Conservation (phyloP, 2,113 vertebrate species). For the Eurypyga helias region DNA sequence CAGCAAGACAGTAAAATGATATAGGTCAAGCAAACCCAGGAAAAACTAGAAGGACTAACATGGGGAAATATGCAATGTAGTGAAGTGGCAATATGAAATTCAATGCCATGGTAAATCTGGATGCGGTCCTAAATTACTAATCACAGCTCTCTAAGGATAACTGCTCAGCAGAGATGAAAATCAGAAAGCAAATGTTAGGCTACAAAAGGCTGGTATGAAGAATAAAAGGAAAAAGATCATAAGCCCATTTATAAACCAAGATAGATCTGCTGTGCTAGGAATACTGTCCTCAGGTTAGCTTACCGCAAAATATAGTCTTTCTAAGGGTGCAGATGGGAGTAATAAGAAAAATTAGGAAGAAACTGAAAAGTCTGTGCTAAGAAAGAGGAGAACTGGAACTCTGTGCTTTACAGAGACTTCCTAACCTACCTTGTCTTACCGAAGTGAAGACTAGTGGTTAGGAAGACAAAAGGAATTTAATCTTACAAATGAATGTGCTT, state of each 20-base stretch:
- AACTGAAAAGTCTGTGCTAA: not conserved
- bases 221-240: not conserved
- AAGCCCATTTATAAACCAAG: not conserved
- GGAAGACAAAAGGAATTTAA: not conserved
- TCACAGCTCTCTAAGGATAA: not conserved
- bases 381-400: not conserved
- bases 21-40: not conserved
- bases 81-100: not conserved
- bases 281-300: not conserved
- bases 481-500: not conserved
- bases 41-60: not conserved
- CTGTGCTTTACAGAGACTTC: not conserved
- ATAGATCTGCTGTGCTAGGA: not conserved
- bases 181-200: not conserved
- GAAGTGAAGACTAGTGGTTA: not conserved
- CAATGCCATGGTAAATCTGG: not conserved
- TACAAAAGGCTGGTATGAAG: not conserved
- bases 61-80: not conserved
- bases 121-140: not conserved
- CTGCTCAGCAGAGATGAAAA: not conserved
- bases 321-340: not conserved
- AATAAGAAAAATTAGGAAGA: not conserved
- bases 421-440: not conserved
- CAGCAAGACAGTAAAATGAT: not conserved
- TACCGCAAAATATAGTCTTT: not conserved